phyloP scores from a whole-genome alignment of 2,113 vertebrate species.

The Elephas maximus region DNA sequence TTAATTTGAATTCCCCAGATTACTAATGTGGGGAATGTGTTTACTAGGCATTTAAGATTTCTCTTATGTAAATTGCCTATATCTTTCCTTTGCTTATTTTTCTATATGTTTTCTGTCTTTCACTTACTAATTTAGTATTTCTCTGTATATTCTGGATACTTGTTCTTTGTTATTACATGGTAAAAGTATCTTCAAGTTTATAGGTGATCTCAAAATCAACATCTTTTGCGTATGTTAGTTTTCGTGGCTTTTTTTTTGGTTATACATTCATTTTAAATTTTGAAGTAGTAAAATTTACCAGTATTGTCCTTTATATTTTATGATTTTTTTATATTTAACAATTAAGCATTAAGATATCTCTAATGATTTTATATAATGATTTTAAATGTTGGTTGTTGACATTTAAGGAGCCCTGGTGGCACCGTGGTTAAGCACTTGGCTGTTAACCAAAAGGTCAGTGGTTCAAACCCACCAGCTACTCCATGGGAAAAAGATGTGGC shows the following conservation, averaged over 20 bases:
- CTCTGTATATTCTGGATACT: background rate
- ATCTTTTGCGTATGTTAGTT: background rate
- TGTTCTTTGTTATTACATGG: background rate
- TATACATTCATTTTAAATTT: background rate
- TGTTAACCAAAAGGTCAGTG: background rate
- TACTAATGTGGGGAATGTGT: background rate
- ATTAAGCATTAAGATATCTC: background rate
- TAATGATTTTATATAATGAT: background rate
- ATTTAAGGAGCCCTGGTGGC: background rate
- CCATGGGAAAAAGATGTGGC: background rate
- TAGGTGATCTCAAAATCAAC: background rate
- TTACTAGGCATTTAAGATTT: background rate
- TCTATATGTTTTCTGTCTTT: background rate
- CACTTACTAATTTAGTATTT: background rate
- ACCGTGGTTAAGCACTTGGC: background rate
- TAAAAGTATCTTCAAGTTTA: background rate
- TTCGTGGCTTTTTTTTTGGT: background rate
- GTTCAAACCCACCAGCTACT: background rate
- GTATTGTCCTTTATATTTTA: background rate
- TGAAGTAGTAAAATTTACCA: background rate
- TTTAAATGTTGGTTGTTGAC: background rate
- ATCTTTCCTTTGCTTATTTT: background rate
- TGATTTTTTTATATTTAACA: background rate
- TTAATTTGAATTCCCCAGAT: constrained; percentile 25
- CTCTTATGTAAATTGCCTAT: background rate